Percentiles rank a stretch among this genome's conserved stretches.
These are phyloP conservation scores for Eciton burchellii DNA, from an alignment of 1,140 invertebrate species.

Conservation along the genomic window DNA sequence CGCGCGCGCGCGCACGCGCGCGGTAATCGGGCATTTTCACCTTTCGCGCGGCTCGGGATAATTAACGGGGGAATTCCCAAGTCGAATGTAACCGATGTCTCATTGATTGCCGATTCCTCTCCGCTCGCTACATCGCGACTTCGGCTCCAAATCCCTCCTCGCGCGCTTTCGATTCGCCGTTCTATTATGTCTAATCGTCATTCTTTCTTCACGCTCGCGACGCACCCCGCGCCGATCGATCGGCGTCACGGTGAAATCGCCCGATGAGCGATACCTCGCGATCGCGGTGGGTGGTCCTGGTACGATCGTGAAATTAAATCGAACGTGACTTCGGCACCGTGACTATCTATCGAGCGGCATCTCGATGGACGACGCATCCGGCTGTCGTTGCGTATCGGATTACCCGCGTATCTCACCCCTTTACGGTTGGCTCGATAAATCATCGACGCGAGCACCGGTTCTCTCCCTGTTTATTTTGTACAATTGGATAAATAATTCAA, in stretches of 20 bases:
- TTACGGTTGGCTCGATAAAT: conserved; percentile 3
- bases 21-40: conserved; percentile 22
- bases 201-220: background rate
- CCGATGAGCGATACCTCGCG: conserved; percentile 39
- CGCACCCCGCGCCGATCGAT: conserved; percentile 41
- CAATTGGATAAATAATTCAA: background rate
- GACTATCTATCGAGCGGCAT: conserved; percentile 70
- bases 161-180: conserved; percentile 23
- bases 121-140: background rate
- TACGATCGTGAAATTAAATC: conserved; percentile 66
- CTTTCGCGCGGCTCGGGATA: background rate
- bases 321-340: conserved; percentile 61
- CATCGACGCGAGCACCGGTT: background rate
- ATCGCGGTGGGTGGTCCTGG: conserved; percentile 58
- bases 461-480: background rate
- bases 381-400: conserved; percentile 37
- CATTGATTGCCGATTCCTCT: background rate
- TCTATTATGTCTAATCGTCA: conserved; percentile 56
- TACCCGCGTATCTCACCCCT: conserved; percentile 10
- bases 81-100: background rate
- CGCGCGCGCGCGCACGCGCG: too few species aligned
- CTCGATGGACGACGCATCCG: conserved; percentile 38
- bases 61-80: conserved; percentile 17
- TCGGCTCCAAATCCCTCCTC: background rate
- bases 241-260: conserved; percentile 38